Percentiles rank a stretch among this genome's conserved stretches.
Conservation (phyloP, 2,113 vertebrate species). For the Nothocercus nigrocapillus region DNA sequence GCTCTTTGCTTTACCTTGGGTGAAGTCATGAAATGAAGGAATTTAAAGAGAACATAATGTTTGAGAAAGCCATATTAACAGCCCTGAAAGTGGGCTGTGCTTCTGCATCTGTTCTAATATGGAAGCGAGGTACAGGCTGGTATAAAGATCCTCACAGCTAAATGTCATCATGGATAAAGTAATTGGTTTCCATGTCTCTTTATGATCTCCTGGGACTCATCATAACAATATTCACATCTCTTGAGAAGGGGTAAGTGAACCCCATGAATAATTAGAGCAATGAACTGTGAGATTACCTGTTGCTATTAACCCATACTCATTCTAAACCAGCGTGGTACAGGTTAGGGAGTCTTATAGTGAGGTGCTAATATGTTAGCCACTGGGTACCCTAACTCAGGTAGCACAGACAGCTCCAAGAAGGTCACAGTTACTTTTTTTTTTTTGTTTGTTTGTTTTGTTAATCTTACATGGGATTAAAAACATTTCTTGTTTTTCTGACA, state of each 20-base stretch:
- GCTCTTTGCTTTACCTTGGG: conserved; percentile 32
- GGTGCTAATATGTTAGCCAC: neutral
- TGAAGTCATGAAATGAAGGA: conserved; percentile 48
- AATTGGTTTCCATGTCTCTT: conserved; percentile 33
- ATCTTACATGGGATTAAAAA: neutral
- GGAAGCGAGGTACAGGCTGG: neutral
- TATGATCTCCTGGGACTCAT: neutral
- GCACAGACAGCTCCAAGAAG: neutral
- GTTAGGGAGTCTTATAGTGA: neutral
- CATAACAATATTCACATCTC: neutral
- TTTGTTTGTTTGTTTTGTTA: neutral
- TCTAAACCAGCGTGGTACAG: neutral
- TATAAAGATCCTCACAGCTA: conserved; percentile 1
- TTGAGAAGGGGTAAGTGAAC: neutral
- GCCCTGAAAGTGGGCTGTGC: conserved; percentile 3
- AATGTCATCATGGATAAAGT: conserved; percentile 23
- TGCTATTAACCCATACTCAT: neutral
- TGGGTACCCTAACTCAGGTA: neutral
- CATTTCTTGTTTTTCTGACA: accelerated
- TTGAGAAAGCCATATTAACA: conserved; percentile 55
- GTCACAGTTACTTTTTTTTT: neutral
- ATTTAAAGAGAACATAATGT: conserved; percentile 36
- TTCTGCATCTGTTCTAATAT: neutral
- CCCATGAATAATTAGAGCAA: neutral
- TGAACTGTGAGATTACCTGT: neutral